These are phyloP conservation scores for Cantharis rustica DNA, from an alignment of 2,888 invertebrate species.

Conservation along the genomic window DNA sequence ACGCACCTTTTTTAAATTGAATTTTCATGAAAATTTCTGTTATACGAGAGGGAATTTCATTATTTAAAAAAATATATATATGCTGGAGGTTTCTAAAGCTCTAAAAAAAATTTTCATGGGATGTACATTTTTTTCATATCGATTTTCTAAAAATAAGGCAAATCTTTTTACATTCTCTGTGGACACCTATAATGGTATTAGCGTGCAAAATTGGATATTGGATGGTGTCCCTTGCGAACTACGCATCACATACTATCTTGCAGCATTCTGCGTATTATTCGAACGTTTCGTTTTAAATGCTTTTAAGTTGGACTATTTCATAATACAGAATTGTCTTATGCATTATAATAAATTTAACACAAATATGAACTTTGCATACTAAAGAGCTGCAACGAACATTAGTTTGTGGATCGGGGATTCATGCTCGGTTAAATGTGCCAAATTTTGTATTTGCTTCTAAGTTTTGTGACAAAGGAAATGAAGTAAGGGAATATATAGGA, in stretches of 20 bases:
- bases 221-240: not conserved
- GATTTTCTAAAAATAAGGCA: not conserved
- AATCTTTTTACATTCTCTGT: not conserved
- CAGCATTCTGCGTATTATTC: not conserved
- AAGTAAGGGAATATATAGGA: constrained; percentile 17
- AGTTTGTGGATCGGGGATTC: constrained; percentile 19
- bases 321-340: not conserved
- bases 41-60: no score
- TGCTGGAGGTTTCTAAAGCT: no score
- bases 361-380: constrained; percentile 12
- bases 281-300: not conserved
- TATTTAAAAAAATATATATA: no score
- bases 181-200: not conserved
- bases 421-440: constrained; percentile 15
- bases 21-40: no score
- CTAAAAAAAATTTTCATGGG: not conserved
- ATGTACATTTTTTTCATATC: not conserved
- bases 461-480: constrained; percentile 20
- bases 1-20: no score
- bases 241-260: not conserved
- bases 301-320: not conserved
- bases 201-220: constrained; percentile 1
- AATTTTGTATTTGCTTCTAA: constrained; percentile 14
- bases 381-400: constrained; percentile 4
- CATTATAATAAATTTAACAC: not conserved